Base-by-base conservation (phyloP, 1,140 invertebrate species). In the Episyrphus balteatus region DNA sequence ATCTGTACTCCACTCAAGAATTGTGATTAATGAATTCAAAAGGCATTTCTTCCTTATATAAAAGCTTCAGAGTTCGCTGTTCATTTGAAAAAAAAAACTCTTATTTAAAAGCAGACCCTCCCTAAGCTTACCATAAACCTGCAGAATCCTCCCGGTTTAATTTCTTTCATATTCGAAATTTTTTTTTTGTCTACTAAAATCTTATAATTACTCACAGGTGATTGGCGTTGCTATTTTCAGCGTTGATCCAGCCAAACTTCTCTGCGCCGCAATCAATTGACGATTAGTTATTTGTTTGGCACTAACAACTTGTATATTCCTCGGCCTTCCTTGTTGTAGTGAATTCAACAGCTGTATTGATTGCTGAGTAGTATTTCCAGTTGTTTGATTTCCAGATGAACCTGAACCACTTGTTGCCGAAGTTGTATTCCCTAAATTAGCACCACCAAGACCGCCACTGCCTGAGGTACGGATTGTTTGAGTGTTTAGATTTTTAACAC, bases 401-500 rank as follows among this genome's bases (percentile, higher is more conserved):
- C 18, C 38, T 8, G 66, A 71, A 51, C 66, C 65, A 61, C 70
- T 54, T 43, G 51, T 48, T 50, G 61, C 39, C 13, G 51, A 56
- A 30, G 60, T 42, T n/a, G 51, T 48, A 48, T 55, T 52, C 52
- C 56, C 58, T 54, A 58, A 49, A 59, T 59, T 55, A 58, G 59
- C 57, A 59, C 59, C 56, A 55, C 47, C 39, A 19, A 18, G 13
- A 42, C 14, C 8, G 5, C n/a, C 40, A 50, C 56, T 50, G 51
- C 58, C 47, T 57, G 63, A 61, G 59, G 63, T 63, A 53, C 78
- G 74, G 57, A 80, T 71, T 58, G 70, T 76, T 68, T 80, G 78
- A 55, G 78, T 75, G 51, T 72, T 72, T 53, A 80, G 63, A 56
- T 73, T 72, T 67, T 81, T 80, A 45, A 80, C 75, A 51, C 76